Base-by-base conservation (phyloP, 2,797 vertebrate species). In the Aeoliscus strigatus region DNA sequence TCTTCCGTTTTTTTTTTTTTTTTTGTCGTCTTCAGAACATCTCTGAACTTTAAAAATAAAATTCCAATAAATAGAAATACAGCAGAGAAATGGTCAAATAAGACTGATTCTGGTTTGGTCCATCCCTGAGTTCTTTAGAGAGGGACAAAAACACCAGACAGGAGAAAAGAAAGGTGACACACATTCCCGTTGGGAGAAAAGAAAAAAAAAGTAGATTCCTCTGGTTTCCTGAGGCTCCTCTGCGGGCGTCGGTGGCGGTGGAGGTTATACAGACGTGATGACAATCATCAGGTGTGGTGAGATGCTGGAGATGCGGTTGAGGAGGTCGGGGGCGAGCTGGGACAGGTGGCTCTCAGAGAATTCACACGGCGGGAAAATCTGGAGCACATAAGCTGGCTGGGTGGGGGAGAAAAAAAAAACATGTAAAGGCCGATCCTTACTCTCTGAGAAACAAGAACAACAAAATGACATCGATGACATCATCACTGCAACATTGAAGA, bases 241-340 rank as follows among this genome's bases (percentile, higher is more conserved):
- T 17, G 62, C 42, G 39, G 75, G 75, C 49, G 53, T 58, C 16
- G 4, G 31, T 13, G 49, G 45, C 52, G 23, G 35, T 39, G 64
- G 64, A 38, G 60, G 63, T 95, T 91, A 99, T 77, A 96, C 96
- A 9, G 94, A 95, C 51, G 96, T 97, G 57, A 98, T 98, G 86
- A 99, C 94, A 33, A 99, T 99, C 95, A 99, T 98, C 65, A 99
- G 93, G 87, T 99, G 96, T 59, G 95, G 96, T 12, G 96, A 98
- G 82, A 98, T 99, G 86, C 87, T 97, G 83, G 95, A 98, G 83
- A 98, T 94, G 84, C 94, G 91, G 88, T 94, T 94, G 2, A 99
- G 91, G 36, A 98, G 93, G 77, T 99, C 96, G 0, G 96, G 96
- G 51, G 96, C 96, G 0, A 99, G 89, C 40, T 94, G 93, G 34